Evolutionary conservation across 1,140 invertebrate species (phyloP), one percentile per base, ranked within the genome.

Genomic region (Dolichoris vasculosae): DNA sequence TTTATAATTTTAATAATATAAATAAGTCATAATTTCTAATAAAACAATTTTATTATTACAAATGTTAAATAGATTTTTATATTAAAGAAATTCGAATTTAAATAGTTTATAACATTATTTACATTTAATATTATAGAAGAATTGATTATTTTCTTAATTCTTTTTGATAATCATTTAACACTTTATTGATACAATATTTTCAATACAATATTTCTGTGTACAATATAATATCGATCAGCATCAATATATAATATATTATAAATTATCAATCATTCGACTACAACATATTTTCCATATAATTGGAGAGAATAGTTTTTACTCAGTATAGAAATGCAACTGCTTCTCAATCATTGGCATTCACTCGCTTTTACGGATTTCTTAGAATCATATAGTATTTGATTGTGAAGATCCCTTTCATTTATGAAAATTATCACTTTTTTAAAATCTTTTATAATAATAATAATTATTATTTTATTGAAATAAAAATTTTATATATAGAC

Each of bases 181-280:
- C 88, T 92, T 92, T 92, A 92, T 92, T 91, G 86, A 87, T 89
- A 91, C 89, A 90, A 91, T 88, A 86, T 86, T 90, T 75, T 89
- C 90, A 90, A 89, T 90, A 91, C 90, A 90, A 89, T 85, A 83
- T 88, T 87, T 88, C 85, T 86, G 89, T 86, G 87, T 89, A 89
- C 86, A 88, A 89, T 89, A 87, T 86, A 88, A 86, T 87, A 89
- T 89, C 84, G 48, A 59, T 86, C 76, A 75, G 88, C 86, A 88
- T 85, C 76, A 84, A 85, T 88, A 75, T 86, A 84, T 86, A 87
- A 89, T 90, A 87, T 88, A 84, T 83, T 89, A 88, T 84, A 88
- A 89, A 89, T 88, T 87, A 86, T 86, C 46, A 87, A 86, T 86
- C 88, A 40, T 87, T 86, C 85, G 80, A 89, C 82, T 76, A 85